Conservation (phyloP, 64 coral and sea anemone species). For the Exaiptasia diaphana region DNA sequence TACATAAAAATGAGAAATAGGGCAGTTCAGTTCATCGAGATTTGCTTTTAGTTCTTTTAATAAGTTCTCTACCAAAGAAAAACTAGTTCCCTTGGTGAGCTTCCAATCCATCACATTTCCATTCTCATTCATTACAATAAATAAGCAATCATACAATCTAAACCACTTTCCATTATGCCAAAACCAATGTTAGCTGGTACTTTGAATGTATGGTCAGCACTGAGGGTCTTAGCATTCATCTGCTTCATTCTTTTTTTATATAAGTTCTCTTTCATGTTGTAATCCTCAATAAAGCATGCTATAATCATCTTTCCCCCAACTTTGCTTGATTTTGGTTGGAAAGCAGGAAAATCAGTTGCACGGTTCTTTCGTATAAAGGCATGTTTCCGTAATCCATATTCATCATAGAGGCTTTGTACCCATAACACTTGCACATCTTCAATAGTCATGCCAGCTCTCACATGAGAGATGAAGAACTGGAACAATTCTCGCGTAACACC, state of each 20-base stretch:
- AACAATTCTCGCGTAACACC: conserved; percentile 54
- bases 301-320: too few species aligned
- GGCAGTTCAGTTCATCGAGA: neutral
- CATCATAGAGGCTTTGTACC: conserved; percentile 30
- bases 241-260: neutral
- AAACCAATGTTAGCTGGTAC: conserved; percentile 21
- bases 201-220: conserved; percentile 25
- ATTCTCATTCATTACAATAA: neutral
- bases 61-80: neutral
- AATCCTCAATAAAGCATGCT: too few species aligned
- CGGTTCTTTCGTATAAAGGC: neutral
- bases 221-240: conserved; percentile 28
- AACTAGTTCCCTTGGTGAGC: conserved; percentile 7
- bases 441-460: conserved; percentile 38
- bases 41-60: neutral
- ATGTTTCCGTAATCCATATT: conserved; percentile 26
- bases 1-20: neutral
- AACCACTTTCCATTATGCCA: conserved; percentile 1
- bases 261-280: too few species aligned
- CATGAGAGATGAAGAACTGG: conserved; percentile 14
- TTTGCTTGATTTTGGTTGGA: conserved; percentile 15
- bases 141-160: conserved; percentile 6
- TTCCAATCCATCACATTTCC: conserved; percentile 1
- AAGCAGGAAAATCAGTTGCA: neutral
- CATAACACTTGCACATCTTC: conserved; percentile 48